phyloP scores from a whole-genome alignment of 1,140 invertebrate species.

The Antheraea pernyi region DNA sequence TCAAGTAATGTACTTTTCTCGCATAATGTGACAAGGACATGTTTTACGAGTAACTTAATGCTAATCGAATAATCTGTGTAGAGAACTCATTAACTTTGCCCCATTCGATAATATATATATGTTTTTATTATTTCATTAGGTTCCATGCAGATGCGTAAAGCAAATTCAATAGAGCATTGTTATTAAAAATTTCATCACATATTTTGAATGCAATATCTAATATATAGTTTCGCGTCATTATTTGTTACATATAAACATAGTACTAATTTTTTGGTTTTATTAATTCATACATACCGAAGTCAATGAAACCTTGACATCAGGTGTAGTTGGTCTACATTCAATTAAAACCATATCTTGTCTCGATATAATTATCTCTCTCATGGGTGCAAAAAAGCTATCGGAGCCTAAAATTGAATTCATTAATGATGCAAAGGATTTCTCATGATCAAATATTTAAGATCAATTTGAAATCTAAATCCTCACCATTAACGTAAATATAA shows the following conservation, averaged over 20 bases:
- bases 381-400: conserved; percentile 75
- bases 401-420: conserved; percentile 72
- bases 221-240: background rate
- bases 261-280: background rate
- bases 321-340: conserved; percentile 85
- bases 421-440: conserved; percentile 8
- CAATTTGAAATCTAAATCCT: conserved; percentile 31
- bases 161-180: conserved; percentile 13
- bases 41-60: background rate
- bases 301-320: conserved; percentile 81
- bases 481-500: conserved; percentile 85
- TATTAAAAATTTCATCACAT: conserved; percentile 11
- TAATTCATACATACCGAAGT: conserved; percentile 59
- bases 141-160: conserved; percentile 45
- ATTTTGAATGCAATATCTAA: conserved; percentile 30
- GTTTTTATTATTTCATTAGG: conserved; percentile 4
- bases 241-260: background rate
- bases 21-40: background rate
- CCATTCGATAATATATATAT: conserved; percentile 22
- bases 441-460: background rate
- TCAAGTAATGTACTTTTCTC: background rate
- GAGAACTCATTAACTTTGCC: conserved; percentile 26
- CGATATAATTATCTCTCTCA: conserved; percentile 57
- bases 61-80: background rate
- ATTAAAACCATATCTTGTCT: conserved; percentile 75